Conservation (phyloP, 2,113 vertebrate genomes). For the Tichodroma muraria region DNA sequence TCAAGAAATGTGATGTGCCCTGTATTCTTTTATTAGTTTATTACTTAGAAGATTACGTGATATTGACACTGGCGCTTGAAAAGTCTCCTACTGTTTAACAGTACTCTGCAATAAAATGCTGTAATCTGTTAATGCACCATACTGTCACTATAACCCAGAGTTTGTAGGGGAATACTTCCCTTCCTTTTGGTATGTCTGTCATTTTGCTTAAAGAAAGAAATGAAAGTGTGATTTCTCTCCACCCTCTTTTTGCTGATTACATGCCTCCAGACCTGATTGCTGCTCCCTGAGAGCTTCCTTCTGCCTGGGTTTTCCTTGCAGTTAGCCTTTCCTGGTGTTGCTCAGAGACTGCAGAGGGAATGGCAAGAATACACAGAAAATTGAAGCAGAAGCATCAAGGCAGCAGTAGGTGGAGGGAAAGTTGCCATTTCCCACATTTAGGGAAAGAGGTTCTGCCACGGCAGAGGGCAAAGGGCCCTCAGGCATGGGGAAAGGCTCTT, state of each 20-base stretch:
- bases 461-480: background rate
- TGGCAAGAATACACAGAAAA: background rate
- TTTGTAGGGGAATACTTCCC: background rate
- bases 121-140: background rate
- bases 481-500: background rate
- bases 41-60: slow-evolving; percentile 6
- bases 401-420: background rate
- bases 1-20: background rate
- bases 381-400: background rate
- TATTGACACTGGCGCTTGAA: slow-evolving; percentile 9
- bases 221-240: background rate
- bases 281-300: background rate
- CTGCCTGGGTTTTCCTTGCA: background rate
- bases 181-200: background rate
- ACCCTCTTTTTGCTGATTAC: background rate
- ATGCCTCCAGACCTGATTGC: background rate
- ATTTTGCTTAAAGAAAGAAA: background rate
- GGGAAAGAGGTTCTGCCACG: background rate
- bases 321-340: background rate
- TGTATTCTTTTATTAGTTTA: background rate
- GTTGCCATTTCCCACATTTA: background rate
- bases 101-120: background rate
- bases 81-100: background rate
- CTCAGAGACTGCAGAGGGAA: background rate
- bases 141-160: background rate